Conservation (phyloP, 2,888 invertebrate genomes). For the Hirtodrosophila histrioides region DNA sequence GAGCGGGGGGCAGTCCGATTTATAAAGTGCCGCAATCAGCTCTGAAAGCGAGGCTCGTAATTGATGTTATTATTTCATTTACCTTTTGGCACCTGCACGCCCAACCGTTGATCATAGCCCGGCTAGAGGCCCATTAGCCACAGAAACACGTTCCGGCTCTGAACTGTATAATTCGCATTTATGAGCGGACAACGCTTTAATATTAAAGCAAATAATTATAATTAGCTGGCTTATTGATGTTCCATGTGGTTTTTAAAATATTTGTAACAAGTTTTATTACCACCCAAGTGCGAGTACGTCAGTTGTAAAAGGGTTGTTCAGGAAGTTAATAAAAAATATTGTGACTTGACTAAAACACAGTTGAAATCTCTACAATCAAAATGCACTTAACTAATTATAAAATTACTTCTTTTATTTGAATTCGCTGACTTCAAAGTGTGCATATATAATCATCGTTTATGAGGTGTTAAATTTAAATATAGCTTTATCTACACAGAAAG, state of each 20-base stretch:
- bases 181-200: conserved; percentile 14
- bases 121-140: conserved; percentile 7
- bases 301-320: conserved; percentile 11
- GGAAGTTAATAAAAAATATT: background rate
- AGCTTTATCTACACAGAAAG: no score
- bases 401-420: no score
- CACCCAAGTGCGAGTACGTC: conserved; percentile 19
- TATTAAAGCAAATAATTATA: conserved; percentile 38
- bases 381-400: no score
- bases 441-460: no score
- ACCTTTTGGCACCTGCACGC: conserved; percentile 44
- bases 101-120: conserved; percentile 49
- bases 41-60: conserved; percentile 19
- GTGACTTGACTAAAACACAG: conserved; percentile 1
- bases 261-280: conserved; percentile 62
- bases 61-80: conserved; percentile 45
- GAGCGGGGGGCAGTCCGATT: conserved; percentile 4
- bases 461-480: no score
- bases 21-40: conserved; percentile 19
- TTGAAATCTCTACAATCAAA: no score
- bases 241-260: conserved; percentile 25
- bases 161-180: conserved; percentile 18
- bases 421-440: no score
- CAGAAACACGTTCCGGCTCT: conserved; percentile 40
- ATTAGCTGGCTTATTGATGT: conserved; percentile 33